These are phyloP conservation scores for Diadromus collaris DNA, from an alignment of 2,888 invertebrate genomes.

Conservation along the genomic window DNA sequence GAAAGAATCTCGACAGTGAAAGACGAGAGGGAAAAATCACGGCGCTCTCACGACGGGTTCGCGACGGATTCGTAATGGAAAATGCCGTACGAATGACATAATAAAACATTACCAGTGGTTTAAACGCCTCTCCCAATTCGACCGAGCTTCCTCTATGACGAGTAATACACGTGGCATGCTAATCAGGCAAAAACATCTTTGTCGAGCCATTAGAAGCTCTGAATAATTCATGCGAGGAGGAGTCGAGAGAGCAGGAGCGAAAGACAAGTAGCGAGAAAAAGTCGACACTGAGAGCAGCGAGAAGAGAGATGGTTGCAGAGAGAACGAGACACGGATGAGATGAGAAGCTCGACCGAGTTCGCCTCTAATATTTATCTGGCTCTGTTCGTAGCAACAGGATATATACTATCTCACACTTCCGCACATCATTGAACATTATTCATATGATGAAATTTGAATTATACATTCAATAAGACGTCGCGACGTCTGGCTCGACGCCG, in stretches of 20 bases:
- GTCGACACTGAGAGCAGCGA: conserved; percentile 26
- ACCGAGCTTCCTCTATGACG: background rate
- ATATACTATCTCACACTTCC: conserved; percentile 51
- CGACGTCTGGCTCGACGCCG: conserved; percentile 66
- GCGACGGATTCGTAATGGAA: conserved; percentile 41
- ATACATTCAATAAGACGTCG: conserved; percentile 74
- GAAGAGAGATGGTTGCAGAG: conserved; percentile 36
- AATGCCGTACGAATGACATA: conserved; percentile 49
- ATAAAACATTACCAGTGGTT: background rate
- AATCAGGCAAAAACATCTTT: background rate
- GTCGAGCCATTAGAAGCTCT: conserved; percentile 9
- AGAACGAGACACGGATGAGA: conserved; percentile 19
- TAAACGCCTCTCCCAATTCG: background rate
- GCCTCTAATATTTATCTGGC: conserved; percentile 75
- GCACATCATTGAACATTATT: conserved; percentile 76
- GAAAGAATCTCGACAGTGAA: conserved; percentile 40
- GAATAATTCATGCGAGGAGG: conserved; percentile 18
- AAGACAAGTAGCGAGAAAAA: conserved; percentile 2
- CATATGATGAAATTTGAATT: conserved; percentile 76
- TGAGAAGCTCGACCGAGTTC: conserved; percentile 65
- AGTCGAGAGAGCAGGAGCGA: background rate
- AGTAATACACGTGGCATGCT: background rate
- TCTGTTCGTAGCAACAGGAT: conserved; percentile 67
- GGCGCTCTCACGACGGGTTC: background rate
- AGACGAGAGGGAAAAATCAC: conserved; percentile 24